Evolutionary conservation across 2,888 invertebrate genomes (phyloP).

Genomic region (Cheilosia pagana): DNA sequence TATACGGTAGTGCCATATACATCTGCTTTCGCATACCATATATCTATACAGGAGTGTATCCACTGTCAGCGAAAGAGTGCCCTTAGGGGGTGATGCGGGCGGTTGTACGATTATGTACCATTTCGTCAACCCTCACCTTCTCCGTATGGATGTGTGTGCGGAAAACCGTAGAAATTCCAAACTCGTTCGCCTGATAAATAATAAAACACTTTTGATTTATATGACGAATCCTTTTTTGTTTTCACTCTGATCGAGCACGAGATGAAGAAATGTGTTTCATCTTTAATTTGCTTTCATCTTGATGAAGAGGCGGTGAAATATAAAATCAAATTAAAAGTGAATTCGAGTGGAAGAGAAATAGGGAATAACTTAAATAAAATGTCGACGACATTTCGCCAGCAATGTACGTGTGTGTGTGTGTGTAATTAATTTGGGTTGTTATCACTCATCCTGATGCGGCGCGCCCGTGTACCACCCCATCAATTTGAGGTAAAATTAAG

Average conservation of each 20-base stretch:
- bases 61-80: background rate
- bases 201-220: constrained; percentile 70
- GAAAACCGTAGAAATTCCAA: constrained; percentile 24
- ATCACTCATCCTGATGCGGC: constrained; percentile 15
- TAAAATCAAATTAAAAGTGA: constrained; percentile 54
- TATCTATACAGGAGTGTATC: constrained; percentile 2
- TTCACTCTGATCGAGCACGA: background rate
- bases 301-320: constrained; percentile 20
- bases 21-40: constrained; percentile 38
- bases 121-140: constrained; percentile 17
- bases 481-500: constrained; percentile 20
- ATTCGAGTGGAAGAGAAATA: constrained; percentile 42
- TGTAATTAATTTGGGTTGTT: constrained; percentile 62
- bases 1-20: constrained; percentile 18
- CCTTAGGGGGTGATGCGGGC: background rate
- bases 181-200: constrained; percentile 64
- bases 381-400: constrained; percentile 19
- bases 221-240: constrained; percentile 32
- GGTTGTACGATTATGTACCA: constrained; percentile 37
- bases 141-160: background rate
- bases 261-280: constrained; percentile 34
- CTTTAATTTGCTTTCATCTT: constrained; percentile 52
- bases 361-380: background rate
- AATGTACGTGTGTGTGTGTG: constrained; percentile 23
- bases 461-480: no score